Evolutionary conservation across 2,797 vertebrate species (phyloP).

Genomic region (Crocodylus rhombifer): DNA sequence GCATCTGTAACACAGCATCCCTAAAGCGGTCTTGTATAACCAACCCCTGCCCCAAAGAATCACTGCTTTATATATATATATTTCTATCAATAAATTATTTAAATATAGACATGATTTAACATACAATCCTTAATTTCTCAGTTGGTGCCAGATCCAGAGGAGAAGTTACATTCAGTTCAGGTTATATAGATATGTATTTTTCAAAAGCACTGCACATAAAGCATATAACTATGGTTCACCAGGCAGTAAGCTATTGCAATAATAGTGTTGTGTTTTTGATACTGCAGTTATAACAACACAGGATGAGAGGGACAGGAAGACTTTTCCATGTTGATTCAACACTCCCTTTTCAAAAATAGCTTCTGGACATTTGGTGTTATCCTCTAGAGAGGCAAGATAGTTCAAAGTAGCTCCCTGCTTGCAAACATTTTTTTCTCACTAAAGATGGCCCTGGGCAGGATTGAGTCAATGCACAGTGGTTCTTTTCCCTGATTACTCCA

Average conservation of each 20-base stretch:
- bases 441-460: background rate
- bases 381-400: background rate
- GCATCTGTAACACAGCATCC: background rate
- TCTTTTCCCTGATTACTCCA: background rate
- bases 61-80: no score
- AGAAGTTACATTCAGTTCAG: background rate
- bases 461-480: background rate
- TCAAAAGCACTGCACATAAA: background rate
- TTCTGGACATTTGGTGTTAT: background rate
- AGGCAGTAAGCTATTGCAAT: no score
- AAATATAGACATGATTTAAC: background rate
- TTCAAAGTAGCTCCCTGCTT: background rate
- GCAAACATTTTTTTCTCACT: background rate
- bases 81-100: background rate
- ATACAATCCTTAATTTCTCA: background rate
- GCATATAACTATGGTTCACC: background rate
- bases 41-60: background rate
- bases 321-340: background rate
- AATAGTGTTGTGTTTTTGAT: background rate
- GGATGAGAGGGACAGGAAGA: background rate
- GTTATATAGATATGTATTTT: background rate
- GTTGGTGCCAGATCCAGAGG: background rate
- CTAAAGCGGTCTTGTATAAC: background rate
- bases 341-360: background rate
- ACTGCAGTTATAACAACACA: background rate